Conservation (phyloP, 1,140 invertebrate species). For the Nasonia longicornis region DNA sequence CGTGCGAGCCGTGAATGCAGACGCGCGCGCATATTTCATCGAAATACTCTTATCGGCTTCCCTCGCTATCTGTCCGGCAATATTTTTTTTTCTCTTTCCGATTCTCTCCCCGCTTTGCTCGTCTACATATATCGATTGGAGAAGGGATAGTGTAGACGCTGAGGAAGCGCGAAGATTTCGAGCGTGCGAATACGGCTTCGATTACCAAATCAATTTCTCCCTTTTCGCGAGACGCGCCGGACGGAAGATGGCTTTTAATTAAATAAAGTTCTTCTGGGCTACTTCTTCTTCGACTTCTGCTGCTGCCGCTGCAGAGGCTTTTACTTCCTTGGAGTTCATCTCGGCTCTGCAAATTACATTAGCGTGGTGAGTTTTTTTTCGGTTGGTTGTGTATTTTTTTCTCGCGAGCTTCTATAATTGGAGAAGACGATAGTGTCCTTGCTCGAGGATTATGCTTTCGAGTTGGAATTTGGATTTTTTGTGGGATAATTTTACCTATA, state of each 20-base stretch:
- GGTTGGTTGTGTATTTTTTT: background rate
- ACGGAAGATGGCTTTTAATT: constrained; percentile 31
- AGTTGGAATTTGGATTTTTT: too few species aligned
- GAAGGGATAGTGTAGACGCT: constrained; percentile 6
- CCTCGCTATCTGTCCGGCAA: background rate
- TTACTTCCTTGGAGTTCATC: background rate
- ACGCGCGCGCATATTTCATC: background rate
- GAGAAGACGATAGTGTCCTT: background rate
- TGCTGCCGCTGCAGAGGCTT: background rate
- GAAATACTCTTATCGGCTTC: constrained; percentile 32
- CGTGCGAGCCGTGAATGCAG: background rate
- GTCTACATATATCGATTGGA: background rate
- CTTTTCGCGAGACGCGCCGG: background rate
- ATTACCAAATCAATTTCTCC: constrained; percentile 38
- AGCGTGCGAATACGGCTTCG: background rate
- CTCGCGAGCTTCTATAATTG: too few species aligned
- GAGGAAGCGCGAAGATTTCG: background rate
- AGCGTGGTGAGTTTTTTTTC: background rate
- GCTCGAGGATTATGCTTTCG: too few species aligned
- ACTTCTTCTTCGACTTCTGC: background rate
- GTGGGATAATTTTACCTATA: too few species aligned
- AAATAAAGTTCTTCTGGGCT: constrained; percentile 33
- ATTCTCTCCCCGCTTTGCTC: background rate
- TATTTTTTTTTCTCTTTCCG: background rate
- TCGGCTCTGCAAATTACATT: constrained; percentile 16